Conservation (phyloP, 1,140 invertebrate genomes). For the Solenopsis fugax region DNA sequence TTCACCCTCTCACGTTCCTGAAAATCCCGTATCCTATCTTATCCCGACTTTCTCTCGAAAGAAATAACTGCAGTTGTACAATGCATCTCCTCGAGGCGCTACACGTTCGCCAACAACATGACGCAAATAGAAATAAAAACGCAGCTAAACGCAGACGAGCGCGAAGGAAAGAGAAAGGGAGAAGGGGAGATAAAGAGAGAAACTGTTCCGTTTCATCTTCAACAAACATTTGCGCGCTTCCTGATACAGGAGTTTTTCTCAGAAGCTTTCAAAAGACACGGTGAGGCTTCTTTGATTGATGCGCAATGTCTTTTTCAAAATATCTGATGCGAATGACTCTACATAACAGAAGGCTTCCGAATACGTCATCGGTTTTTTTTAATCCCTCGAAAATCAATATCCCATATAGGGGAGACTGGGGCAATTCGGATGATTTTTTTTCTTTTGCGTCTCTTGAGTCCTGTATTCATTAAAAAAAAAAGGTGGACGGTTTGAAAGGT, state of each 20-base stretch:
- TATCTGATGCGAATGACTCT: not conserved
- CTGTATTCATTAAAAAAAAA: no score
- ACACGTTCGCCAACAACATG: conserved; percentile 73
- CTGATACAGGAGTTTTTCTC: conserved; percentile 52
- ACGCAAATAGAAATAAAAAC: conserved; percentile 73
- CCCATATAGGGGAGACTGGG: no score
- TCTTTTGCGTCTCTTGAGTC: no score
- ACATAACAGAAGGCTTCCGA: not conserved
- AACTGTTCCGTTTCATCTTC: conserved; percentile 9
- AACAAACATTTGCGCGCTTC: conserved; percentile 51
- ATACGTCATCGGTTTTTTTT: not conserved
- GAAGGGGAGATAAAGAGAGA: conserved; percentile 15
- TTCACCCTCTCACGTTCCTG: conserved; percentile 4
- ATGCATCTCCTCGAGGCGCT: conserved; percentile 70
- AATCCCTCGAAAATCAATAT: not conserved
- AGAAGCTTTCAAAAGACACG: conserved; percentile 24
- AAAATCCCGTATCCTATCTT: conserved; percentile 61
- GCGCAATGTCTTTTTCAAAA: conserved; percentile 4
- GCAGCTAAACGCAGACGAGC: conserved; percentile 53
- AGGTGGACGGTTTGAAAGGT: no score
- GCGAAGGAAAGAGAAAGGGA: not conserved
- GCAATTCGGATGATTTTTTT: no score
- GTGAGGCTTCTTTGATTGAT: conserved; percentile 25
- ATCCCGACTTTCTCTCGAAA: conserved; percentile 58
- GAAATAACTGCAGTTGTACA: conserved; percentile 62